phyloP scores from a whole-genome alignment of 1,140 invertebrate genomes.

The Hormaphis cornu region DNA sequence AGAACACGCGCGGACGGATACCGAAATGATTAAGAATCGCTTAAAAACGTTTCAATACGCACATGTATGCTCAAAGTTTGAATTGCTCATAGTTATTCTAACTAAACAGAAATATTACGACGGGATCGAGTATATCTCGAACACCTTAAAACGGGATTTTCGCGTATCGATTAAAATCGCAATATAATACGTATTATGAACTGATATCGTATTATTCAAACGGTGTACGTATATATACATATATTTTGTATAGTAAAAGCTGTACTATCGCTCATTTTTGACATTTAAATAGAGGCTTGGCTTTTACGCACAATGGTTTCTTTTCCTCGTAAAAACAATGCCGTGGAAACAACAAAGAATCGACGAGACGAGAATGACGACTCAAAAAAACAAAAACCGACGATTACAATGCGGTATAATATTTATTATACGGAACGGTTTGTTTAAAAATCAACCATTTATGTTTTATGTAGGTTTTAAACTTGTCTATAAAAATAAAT shows the following conservation, averaged over 20 bases:
- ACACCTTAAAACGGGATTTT: not conserved
- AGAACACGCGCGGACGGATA: no score
- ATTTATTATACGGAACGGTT: no score
- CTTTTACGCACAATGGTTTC: constrained; percentile 3
- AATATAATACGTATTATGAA: constrained; percentile 1
- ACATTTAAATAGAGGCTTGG: not conserved
- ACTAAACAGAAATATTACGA: no score
- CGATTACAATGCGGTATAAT: not conserved
- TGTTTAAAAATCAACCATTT: no score
- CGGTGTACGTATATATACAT: not conserved
- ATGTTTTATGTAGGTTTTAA: no score
- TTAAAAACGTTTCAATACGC: no score
- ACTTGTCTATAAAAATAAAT: no score
- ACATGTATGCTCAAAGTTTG: no score
- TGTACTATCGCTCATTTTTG: not conserved
- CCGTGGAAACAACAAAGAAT: not conserved
- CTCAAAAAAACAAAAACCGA: not conserved
- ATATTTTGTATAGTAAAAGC: not conserved
- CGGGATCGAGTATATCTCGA: not conserved
- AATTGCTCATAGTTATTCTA: no score
- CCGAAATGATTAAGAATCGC: no score
- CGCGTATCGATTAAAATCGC: not conserved
- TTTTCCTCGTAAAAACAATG: not conserved
- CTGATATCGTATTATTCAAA: constrained; percentile 1
- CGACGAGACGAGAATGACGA: not conserved